A percentile compares a stretch with the other conserved stretches of the same genome.
These are phyloP conservation scores for Drosophila bifasciata DNA, from an alignment of 1,140 invertebrate genomes.

Conservation along the genomic window DNA sequence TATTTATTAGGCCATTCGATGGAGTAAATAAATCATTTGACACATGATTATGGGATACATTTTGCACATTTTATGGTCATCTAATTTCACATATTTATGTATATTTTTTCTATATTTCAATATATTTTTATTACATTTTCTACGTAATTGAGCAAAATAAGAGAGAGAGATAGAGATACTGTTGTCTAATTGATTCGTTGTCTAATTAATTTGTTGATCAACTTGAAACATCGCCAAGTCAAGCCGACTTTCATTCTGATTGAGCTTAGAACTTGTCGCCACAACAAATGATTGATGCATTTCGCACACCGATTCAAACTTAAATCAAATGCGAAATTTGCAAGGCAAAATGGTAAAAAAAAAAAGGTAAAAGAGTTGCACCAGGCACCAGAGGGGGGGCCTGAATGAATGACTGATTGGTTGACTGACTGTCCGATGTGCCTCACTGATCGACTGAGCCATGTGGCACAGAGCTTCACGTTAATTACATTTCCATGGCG, in stretches of 20 bases:
- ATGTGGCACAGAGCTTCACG: slow-evolving; percentile 33
- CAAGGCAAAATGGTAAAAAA: not conserved
- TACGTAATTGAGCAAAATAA: no score
- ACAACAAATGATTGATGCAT: no score
- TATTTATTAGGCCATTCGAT: not conserved
- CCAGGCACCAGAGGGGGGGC: no score
- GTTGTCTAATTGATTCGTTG: no score
- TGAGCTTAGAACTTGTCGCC: not conserved
- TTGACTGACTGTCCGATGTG: slow-evolving; percentile 26
- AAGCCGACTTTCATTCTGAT: not conserved
- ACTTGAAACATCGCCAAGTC: no score
- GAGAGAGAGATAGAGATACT: not conserved
- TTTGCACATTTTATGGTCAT: slow-evolving; percentile 1
- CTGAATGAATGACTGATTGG: slow-evolving; percentile 11
- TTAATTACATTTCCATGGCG: slow-evolving; percentile 64
- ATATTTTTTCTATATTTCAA: not conserved
- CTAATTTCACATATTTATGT: slow-evolving; percentile 1
- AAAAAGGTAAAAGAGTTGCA: no score
- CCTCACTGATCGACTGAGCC: slow-evolving; percentile 21
- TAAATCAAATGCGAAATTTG: not conserved
- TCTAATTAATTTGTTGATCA: no score
- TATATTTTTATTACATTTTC: not conserved
- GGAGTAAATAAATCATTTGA: slow-evolving; percentile 25
- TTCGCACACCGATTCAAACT: no score
- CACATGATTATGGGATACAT: not conserved